Percentiles rank a stretch among this genome's conserved stretches.
phyloP scores from a whole-genome alignment of 1,140 invertebrate genomes.

The Trichonephila inaurata region DNA sequence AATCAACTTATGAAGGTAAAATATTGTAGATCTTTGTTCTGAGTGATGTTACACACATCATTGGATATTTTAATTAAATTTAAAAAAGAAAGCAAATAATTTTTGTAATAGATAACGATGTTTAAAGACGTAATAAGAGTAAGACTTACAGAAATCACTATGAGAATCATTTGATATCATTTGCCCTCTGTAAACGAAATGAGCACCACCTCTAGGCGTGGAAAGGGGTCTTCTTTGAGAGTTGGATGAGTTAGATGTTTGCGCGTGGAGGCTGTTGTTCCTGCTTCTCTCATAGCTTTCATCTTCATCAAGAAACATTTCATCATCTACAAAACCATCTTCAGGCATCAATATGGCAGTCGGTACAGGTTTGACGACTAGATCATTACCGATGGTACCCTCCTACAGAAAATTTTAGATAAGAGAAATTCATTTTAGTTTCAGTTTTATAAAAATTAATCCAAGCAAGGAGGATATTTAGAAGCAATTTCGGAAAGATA shows the following conservation, averaged over 20 bases:
- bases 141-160: constrained; percentile 74
- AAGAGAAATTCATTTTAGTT: too few species aligned
- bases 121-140: background rate
- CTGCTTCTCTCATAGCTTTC: constrained; percentile 77
- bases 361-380: constrained; percentile 92
- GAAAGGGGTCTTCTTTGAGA: background rate
- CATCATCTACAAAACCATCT: constrained; percentile 85
- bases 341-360: constrained; percentile 81
- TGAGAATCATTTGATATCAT: constrained; percentile 58
- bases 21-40: too few species aligned
- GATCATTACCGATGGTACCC: constrained; percentile 92
- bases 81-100: too few species aligned
- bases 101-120: too few species aligned
- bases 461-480: too few species aligned
- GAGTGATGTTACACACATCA: too few species aligned
- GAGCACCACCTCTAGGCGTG: constrained; percentile 29
- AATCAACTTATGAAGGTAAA: too few species aligned
- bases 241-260: constrained; percentile 11
- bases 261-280: background rate
- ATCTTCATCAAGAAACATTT: constrained; percentile 86
- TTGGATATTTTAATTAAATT: too few species aligned
- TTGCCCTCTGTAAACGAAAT: constrained; percentile 76
- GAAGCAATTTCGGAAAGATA: too few species aligned
- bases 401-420: constrained; percentile 84
- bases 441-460: too few species aligned